phyloP scores from a whole-genome alignment of 2,888 invertebrate genomes.

The Rhyacophila evoluta region DNA sequence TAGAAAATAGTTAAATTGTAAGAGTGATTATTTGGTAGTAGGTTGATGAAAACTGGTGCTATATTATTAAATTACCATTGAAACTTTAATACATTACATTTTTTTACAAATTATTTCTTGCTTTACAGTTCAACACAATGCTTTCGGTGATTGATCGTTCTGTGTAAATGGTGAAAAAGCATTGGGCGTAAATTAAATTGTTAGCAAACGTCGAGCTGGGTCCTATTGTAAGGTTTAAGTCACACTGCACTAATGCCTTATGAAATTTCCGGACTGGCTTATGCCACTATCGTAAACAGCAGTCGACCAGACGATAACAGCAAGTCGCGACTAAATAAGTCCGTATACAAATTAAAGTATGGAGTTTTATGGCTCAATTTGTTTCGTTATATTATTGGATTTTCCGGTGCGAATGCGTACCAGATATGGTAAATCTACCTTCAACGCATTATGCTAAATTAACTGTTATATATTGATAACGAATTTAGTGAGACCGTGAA shows the following conservation, averaged over 20 bases:
- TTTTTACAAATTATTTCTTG: too few species aligned
- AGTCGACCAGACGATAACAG: constrained; percentile 25
- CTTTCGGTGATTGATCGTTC: too few species aligned
- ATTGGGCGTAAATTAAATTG: too few species aligned
- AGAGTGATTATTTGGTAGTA: too few species aligned
- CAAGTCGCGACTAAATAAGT: constrained; percentile 30
- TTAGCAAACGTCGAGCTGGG: not conserved
- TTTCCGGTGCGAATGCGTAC: not conserved
- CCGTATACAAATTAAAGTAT: constrained; percentile 25
- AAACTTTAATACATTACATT: too few species aligned
- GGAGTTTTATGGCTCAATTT: constrained; percentile 43
- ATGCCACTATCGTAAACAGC: constrained; percentile 33
- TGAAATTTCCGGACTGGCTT: constrained; percentile 45
- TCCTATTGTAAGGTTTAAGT: not conserved
- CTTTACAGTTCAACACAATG: too few species aligned
- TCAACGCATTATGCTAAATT: not conserved
- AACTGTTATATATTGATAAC: not conserved
- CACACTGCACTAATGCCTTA: constrained; percentile 41
- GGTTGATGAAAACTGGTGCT: too few species aligned
- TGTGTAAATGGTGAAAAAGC: too few species aligned
- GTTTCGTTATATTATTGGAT: constrained; percentile 21
- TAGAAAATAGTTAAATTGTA: too few species aligned
- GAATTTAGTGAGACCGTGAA: not conserved
- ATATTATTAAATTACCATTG: too few species aligned
- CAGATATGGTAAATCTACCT: not conserved